Base-by-base conservation (phyloP, 2,113 vertebrate species). In the Muscicapa adusta region DNA sequence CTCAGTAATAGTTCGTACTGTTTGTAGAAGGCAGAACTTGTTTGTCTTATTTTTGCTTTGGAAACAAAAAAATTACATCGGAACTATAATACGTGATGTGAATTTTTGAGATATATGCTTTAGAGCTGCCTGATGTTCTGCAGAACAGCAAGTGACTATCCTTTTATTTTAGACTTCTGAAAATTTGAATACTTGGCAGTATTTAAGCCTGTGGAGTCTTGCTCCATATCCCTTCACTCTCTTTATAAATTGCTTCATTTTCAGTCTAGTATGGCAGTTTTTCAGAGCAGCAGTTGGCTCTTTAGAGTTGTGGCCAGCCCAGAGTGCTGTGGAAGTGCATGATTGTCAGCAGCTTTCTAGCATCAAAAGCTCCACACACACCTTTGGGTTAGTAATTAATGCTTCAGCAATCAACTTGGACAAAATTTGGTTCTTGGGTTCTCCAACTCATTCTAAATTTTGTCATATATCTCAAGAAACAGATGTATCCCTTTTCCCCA, bases 171-270 rank as follows among this genome's bases (percentile, higher is more conserved):
- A 85, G 66, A 36, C 70, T 90, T 88, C 24, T 9, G 42, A 76
- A 92, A 88, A 85, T 61, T 47, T 72, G 68, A 93, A 43, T 86
- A 61, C 36, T 90, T 94, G 75, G 79, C 91, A 73, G 45, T 79
- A 43, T 72, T 88, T 83, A 67, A 93, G 31, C 62, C 66, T 88
- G 75, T 57, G 50, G 75, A 76, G 75, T 72, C 83, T 86, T 91
- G 89, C 53, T 94, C 79, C n/a, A 26, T 85, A 88, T 67, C 63
- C 42, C 40, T 42, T 28, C 29, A 28, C 34, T 65, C 57, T 85
- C n/a, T 94, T 47, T 67, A 62, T 82, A 73, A 92, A 61, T 90
- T 23, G n/a, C 58, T 88, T 93, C 28, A 48, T 82, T 95, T 95
- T 83, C 5, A 8, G 80, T 85, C n/a, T 47, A 63, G 36, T 60